Evolutionary conservation across 2,797 vertebrate genomes (phyloP), one percentile per base, ranked within the genome.

Genomic region (Podarcis lilfordi): DNA sequence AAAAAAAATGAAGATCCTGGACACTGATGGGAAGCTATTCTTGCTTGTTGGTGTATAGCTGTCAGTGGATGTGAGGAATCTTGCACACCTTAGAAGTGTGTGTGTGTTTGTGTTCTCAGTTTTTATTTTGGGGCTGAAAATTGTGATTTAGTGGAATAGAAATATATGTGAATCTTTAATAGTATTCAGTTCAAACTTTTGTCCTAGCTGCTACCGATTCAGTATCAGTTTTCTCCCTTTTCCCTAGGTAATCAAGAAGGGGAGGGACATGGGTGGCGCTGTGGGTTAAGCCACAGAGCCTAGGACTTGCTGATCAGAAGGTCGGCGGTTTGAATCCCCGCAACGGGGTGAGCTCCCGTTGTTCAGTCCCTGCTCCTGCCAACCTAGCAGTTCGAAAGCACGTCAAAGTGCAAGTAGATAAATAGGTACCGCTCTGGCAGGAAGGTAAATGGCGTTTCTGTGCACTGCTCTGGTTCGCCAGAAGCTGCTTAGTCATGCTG

Each of bases 81-180:
- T 35, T 86, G 0, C 80, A 91, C 74, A 6, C 74, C 86, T 91
- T 89, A 83, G 69, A 32, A 29, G 13, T 80, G 15, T 13, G 59
- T 15, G 19, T 50, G 50, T 50, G 11, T 50, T 50, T 50, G 50
- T 50, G 40, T 61, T 76, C 13, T 37, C n/a, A 27, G 13, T 76
- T 85, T 43, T 69, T 15, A 69, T n/a, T 82, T 37, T 11, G 4
- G 21, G 59, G 8, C 69, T 74, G 27, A 59, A 87, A 81, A 8
- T 32, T 43, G 69, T 64, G 35, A 59, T 72, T 81, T 59, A 55
- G 45, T n/a, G 55, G 25, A 8, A 29, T 11, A 40, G n/a, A 69
- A 35, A 79, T 50, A 80, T 80, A 3, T 71, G 43, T 21, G 37
- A 66, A 50, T 50, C 40, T 61, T 69, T 2, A 35, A 0, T 40